Conservation (phyloP, 2,888 invertebrate species). For the Heliconius ismenius region DNA sequence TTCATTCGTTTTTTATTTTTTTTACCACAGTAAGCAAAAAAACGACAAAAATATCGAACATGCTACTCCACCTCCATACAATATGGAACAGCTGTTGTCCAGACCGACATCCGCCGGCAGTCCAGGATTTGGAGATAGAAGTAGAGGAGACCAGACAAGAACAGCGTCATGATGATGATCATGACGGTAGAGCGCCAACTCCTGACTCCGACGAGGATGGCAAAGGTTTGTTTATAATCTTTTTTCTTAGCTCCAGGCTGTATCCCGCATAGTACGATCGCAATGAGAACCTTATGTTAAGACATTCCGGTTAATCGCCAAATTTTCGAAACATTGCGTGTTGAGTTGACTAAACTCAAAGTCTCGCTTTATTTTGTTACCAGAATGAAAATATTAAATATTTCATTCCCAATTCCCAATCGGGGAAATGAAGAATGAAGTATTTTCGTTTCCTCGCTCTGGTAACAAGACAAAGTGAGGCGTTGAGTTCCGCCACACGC, state of each 20-base stretch:
- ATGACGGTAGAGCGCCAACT: constrained; percentile 55
- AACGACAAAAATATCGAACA: constrained; percentile 58
- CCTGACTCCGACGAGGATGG: constrained; percentile 61
- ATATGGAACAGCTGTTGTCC: constrained; percentile 70
- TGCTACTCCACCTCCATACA: constrained; percentile 56
- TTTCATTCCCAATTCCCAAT: too few species aligned
- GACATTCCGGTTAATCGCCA: too few species aligned
- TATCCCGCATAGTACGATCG: too few species aligned
- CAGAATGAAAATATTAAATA: too few species aligned
- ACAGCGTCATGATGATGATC: constrained; percentile 55
- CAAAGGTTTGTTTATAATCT: constrained; percentile 8
- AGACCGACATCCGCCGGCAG: constrained; percentile 52
- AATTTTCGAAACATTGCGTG: too few species aligned
- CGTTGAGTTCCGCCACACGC: too few species aligned
- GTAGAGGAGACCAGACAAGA: constrained; percentile 53
- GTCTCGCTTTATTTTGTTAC: too few species aligned
- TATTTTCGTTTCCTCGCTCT: neutral
- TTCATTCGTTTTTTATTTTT: neutral
- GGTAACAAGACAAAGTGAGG: too few species aligned
- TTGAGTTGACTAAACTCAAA: too few species aligned
- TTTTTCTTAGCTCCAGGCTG: too few species aligned
- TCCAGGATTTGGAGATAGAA: constrained; percentile 40
- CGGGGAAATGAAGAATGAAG: neutral
- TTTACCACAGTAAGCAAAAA: constrained; percentile 62
- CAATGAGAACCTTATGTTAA: too few species aligned